Base-by-base conservation (phyloP, 2,113 vertebrate genomes). In the Genyomyrus donnyi region DNA sequence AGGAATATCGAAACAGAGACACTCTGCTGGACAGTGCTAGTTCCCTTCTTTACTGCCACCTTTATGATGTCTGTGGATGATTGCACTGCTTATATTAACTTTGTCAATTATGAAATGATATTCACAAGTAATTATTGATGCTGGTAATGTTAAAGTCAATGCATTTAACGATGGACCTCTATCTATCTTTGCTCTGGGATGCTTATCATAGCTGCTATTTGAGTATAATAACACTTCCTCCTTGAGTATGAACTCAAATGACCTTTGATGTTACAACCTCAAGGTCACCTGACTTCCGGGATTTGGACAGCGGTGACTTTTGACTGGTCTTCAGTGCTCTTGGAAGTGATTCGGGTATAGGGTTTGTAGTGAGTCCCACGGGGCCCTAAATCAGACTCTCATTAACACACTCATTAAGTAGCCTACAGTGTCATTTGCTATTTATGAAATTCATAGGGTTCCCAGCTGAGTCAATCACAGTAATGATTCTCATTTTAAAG, bases 391-490 rank as follows among this genome's bases (percentile, higher is more conserved):
- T 85, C 83, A 85, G 83, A 24, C 45, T 85, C 83, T 85, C 83
- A 48, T 86, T 86, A 86, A 31, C 48, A 86, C 85, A 52, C 46
- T 50, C 85, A 86, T 52, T 50, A 50, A 87, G 85, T 31, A 87
- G 48, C 49, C 45, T 31, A 87, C 46, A 53, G 45, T 87, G 85
- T n/a, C 83, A 53, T 87, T 87, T 87, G n/a, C 85, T 87, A 87
- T 87, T 87, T 85, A 85, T 85, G 83, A 85, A 85, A 85, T 85
- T 85, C 83, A 85, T 46, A 87, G 31, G 85, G 46, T 52, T 87
- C 85, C 24, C 85, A 50, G 24, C 27, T 53, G 49, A 53, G 46
- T 87, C 49, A 87, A 87, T 31, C 24, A 87, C 24, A 87, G 49
- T 87, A 87, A 53, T 88, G 53, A 45, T 45, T 62, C 53, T 66